These are phyloP conservation scores for Cryptoprocta ferox DNA, from an alignment of 2,797 vertebrate genomes.

Conservation along the genomic window DNA sequence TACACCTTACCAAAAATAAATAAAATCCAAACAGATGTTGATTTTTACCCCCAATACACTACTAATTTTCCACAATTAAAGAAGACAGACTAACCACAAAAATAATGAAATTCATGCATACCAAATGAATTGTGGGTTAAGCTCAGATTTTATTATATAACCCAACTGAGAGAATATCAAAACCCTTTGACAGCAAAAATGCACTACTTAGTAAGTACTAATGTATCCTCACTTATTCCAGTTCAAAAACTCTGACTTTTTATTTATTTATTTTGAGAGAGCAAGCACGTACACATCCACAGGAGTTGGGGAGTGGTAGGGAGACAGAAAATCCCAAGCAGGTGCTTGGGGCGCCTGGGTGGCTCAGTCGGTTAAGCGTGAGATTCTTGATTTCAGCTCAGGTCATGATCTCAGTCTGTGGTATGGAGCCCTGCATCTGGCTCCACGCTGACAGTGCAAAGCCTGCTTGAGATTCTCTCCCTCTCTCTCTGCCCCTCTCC, in stretches of 20 bases:
- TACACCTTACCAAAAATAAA: not conserved
- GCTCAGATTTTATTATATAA: not conserved
- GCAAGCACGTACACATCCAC: too few species aligned
- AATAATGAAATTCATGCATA: not conserved
- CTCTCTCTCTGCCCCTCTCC: too few species aligned
- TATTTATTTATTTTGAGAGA: too few species aligned
- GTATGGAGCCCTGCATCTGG: too few species aligned
- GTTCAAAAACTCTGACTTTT: not conserved
- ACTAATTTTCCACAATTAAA: conserved; percentile 31
- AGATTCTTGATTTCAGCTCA: too few species aligned
- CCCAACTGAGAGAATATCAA: not conserved
- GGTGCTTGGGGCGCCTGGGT: too few species aligned
- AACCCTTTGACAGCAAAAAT: not conserved
- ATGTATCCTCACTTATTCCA: not conserved
- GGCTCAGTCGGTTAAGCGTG: too few species aligned
- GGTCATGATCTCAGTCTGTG: too few species aligned
- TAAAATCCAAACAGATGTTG: conserved; percentile 14
- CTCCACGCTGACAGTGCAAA: too few species aligned
- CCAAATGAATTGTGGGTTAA: not conserved
- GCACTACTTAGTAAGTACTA: conserved; percentile 9
- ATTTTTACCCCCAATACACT: not conserved
- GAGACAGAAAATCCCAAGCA: too few species aligned
- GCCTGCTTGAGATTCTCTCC: too few species aligned
- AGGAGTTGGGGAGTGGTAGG: too few species aligned
- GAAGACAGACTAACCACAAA: not conserved